A percentile compares a stretch with the other conserved stretches of the same genome.
These are phyloP conservation scores for Blera fallax DNA, from an alignment of 2,888 invertebrate genomes.

Conservation along the genomic window DNA sequence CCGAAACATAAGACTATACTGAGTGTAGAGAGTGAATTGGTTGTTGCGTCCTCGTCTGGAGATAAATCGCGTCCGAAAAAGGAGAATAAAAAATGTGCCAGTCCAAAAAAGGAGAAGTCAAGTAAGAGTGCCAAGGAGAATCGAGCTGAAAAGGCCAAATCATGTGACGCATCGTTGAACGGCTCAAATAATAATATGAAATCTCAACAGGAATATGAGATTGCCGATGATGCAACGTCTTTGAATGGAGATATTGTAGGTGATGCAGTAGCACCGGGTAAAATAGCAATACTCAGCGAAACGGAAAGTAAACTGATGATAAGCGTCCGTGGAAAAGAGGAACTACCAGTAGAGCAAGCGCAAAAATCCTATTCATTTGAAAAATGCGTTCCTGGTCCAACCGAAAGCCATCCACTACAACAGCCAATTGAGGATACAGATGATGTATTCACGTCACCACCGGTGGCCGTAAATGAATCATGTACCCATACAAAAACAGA, in stretches of 20 bases:
- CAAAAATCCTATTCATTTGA: constrained; percentile 77
- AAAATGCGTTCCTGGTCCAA: constrained; percentile 78
- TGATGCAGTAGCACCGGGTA: constrained; percentile 76
- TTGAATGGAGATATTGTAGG: constrained; percentile 79
- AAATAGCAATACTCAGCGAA: constrained; percentile 83
- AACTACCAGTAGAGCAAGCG: constrained; percentile 84
- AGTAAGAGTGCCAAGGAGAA: constrained; percentile 74
- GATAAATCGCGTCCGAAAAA: constrained; percentile 60
- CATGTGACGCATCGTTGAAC: constrained; percentile 73
- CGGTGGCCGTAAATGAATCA: background rate
- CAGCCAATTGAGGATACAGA: constrained; percentile 62
- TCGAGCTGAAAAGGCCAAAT: constrained; percentile 73
- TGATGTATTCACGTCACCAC: constrained; percentile 27
- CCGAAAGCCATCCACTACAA: constrained; percentile 79
- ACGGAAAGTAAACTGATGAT: constrained; percentile 82
- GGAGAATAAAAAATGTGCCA: constrained; percentile 63
- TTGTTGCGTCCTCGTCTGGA: constrained; percentile 75
- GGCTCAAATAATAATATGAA: constrained; percentile 75
- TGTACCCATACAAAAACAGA: constrained; percentile 1
- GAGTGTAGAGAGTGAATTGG: constrained; percentile 81
- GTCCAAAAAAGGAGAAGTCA: constrained; percentile 65
- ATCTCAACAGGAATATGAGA: constrained; percentile 83
- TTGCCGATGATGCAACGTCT: constrained; percentile 83
- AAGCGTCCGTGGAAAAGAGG: constrained; percentile 87
- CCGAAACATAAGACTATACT: constrained; percentile 79